Base-by-base conservation (phyloP, 2,113 vertebrate genomes). In the Agelaius phoeniceus region DNA sequence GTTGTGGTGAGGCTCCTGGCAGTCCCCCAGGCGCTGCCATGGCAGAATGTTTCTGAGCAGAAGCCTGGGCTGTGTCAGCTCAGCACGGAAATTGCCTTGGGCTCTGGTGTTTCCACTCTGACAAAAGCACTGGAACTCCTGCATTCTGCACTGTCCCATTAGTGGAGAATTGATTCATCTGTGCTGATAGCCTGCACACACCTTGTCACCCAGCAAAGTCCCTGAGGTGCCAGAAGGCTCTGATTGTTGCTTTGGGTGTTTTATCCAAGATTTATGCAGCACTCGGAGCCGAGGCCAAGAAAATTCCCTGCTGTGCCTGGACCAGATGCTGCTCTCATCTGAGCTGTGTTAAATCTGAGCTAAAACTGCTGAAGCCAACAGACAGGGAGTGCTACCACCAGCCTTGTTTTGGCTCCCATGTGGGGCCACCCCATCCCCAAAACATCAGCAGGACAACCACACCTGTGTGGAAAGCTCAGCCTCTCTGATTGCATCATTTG, bases 291-390 rank as follows among this genome's bases (percentile, higher is more conserved):
- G 89, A 84, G 93, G 90, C 59, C 49, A 94, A 89, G 91, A 74
- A 51, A 92, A 94, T 52, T 84, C 86, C 84, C 89, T 24, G 65
- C 7, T 27, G 84, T 31, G 44, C 69, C 69, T 61, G 31, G 44
- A 81, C 39, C 94, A 95, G 89, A 82, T 91, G 94, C 66, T 85
- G 28, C 69, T 92, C 66, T 92, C 44, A 20, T 78, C 84, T 84
- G 58, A 77, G 58, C 84, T 41, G 24, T 26, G 35, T 76, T 75
- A 76, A 80, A 73, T 30, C 46, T 33, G 79, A 80, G 83, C 23
- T n/a, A 71, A 62, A 85, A 22, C 30, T 61, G 15, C 71, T 39
- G 22, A 73, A 89, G 37, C 52, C 37, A 76, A 9, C 16, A 44
- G 62, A 49, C 11, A 7, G 3, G 35, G 7, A 55, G 39, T 23